A percentile compares a stretch with the other conserved stretches of the same genome.
phyloP scores from a whole-genome alignment of 2,888 invertebrate species.

The Catocala sponsa region DNA sequence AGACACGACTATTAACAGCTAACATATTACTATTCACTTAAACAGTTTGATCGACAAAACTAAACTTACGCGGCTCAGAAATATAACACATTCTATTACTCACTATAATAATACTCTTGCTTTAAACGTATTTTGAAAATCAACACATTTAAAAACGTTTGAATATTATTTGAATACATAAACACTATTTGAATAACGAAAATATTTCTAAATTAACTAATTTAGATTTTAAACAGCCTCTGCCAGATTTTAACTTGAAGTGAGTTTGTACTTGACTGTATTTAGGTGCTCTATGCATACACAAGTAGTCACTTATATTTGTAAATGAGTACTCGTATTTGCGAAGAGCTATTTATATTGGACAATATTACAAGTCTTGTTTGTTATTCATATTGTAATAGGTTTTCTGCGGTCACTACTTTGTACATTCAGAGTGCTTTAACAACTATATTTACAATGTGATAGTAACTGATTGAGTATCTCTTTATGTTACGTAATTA shows the following conservation, averaged over 20 bases:
- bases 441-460: too few species aligned
- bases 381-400: constrained; percentile 1
- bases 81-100: too few species aligned
- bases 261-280: neutral
- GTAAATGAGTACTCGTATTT: neutral
- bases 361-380: too few species aligned
- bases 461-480: too few species aligned
- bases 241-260: neutral
- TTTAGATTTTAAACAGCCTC: neutral
- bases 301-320: neutral
- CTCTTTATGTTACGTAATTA: too few species aligned
- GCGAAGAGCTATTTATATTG: too few species aligned
- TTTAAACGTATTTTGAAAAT: neutral
- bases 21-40: too few species aligned
- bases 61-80: too few species aligned
- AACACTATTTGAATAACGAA: constrained; percentile 14
- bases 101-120: too few species aligned
- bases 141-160: neutral
- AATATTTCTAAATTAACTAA: constrained; percentile 10
- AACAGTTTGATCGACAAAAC: too few species aligned
- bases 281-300: neutral
- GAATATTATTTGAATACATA: constrained; percentile 25
- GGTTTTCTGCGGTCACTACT: neutral
- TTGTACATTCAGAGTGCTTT: too few species aligned
- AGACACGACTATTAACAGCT: too few species aligned